Evolutionary conservation across 2,888 invertebrate species (phyloP).

Genomic region (Cheilosia impressa): DNA sequence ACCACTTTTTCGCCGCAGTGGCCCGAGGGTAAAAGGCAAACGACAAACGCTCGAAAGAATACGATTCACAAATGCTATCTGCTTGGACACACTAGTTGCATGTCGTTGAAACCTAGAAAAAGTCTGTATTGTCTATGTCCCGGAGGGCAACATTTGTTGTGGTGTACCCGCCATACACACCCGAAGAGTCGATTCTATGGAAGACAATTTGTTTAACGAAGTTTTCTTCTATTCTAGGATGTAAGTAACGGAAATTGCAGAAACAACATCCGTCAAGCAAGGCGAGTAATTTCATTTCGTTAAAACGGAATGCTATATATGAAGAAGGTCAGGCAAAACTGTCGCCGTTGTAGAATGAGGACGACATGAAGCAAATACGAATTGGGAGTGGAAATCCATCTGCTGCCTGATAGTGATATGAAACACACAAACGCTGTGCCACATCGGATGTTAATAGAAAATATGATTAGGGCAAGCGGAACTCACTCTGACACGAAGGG

Average conservation of each 20-base stretch:
- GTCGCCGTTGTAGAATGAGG: not conserved
- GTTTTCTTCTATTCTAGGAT: conserved; percentile 18
- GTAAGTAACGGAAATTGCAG: conserved; percentile 13
- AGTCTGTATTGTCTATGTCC: not conserved
- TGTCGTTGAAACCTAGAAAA: conserved; percentile 1
- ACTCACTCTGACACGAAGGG: conserved; percentile 35
- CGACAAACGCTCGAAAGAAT: not conserved
- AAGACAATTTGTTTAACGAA: conserved; percentile 42
- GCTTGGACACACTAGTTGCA: conserved; percentile 43
- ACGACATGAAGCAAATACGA: not conserved
- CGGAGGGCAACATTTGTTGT: conserved; percentile 6
- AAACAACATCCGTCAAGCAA: conserved; percentile 1
- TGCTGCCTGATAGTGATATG: conserved; percentile 23
- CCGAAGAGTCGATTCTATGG: conserved; percentile 14
- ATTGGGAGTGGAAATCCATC: conserved; percentile 19
- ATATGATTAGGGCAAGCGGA: conserved; percentile 46
- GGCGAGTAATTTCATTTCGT: conserved; percentile 34
- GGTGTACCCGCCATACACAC: conserved; percentile 2
- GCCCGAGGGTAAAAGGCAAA: not conserved
- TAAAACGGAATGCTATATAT: conserved; percentile 6
- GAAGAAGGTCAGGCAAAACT: conserved; percentile 1
- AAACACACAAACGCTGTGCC: conserved; percentile 8
- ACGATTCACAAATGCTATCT: conserved; percentile 4
- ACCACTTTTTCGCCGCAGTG: conserved; percentile 7
- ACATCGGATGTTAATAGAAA: conserved; percentile 26